Conservation (phyloP, 2,797 vertebrate species). For the Crypturellus tataupa region DNA sequence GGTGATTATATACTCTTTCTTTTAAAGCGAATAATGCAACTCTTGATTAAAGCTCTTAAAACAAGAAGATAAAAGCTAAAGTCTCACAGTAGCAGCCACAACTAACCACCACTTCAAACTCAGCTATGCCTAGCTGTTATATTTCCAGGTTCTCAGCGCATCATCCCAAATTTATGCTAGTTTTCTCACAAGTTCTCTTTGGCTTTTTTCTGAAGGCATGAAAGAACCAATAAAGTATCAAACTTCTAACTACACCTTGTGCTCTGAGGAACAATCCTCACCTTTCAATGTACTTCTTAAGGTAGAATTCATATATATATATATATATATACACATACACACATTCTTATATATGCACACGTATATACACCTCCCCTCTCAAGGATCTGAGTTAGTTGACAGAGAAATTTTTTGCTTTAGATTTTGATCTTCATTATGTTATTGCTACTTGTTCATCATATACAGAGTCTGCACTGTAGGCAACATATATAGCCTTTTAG, state of each 20-base stretch:
- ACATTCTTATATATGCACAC: not conserved
- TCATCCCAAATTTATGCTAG: not conserved
- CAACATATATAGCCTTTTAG: not conserved
- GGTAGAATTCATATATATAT: not conserved
- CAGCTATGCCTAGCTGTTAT: not conserved
- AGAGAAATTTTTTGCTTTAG: not conserved
- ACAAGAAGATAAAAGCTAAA: not conserved
- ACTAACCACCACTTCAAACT: not conserved
- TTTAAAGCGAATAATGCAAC: not conserved
- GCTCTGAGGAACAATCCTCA: not conserved
- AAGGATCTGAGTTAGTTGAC: not conserved
- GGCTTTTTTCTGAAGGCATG: not conserved
- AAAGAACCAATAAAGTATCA: not conserved
- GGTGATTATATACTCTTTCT: not conserved
- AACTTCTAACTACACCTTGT: not conserved
- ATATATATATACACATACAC: not conserved
- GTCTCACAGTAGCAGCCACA: not conserved
- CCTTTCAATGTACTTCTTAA: not conserved
- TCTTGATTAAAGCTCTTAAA: not conserved
- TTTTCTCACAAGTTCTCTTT: not conserved
- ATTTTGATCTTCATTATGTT: not conserved
- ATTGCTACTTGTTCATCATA: not conserved
- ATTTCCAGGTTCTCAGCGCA: not conserved
- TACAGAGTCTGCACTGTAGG: not conserved
- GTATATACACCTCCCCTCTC: rapidly evolving